Conservation (phyloP, 1,140 invertebrate genomes). For the Pachyrhynchus sulphureomaculatus region DNA sequence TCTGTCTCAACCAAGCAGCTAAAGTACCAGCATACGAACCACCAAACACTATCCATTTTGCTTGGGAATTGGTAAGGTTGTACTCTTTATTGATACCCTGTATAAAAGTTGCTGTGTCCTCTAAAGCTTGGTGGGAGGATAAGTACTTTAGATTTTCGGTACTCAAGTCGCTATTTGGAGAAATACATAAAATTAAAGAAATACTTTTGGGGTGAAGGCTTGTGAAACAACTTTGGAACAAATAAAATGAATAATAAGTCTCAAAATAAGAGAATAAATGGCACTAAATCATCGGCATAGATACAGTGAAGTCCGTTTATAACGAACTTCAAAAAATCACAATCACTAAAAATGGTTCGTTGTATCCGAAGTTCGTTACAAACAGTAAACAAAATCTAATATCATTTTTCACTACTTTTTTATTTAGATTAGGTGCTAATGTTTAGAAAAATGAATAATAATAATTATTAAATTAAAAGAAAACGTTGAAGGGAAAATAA, state of each 20-base stretch:
- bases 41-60: slow-evolving; percentile 91
- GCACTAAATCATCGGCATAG: too few relatives aligned
- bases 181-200: neutral
- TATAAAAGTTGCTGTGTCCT: slow-evolving; percentile 85
- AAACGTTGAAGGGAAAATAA: too few relatives aligned
- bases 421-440: too few relatives aligned
- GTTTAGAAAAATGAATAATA: too few relatives aligned
- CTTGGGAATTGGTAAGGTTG: slow-evolving; percentile 56
- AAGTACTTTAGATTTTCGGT: slow-evolving; percentile 77
- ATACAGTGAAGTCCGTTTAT: too few relatives aligned
- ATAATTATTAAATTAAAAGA: too few relatives aligned
- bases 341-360: too few relatives aligned
- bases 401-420: too few relatives aligned
- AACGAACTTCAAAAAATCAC: too few relatives aligned
- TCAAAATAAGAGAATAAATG: too few relatives aligned
- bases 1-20: slow-evolving; percentile 85
- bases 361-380: too few relatives aligned
- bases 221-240: neutral
- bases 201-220: neutral
- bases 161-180: slow-evolving; percentile 66
- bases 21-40: slow-evolving; percentile 90
- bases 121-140: slow-evolving; percentile 85
- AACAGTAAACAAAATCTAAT: too few relatives aligned
- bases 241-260: neutral
- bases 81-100: slow-evolving; percentile 64